These are phyloP conservation scores for Drosophila anomelani DNA, from an alignment of 2,888 invertebrate genomes.

Conservation along the genomic window DNA sequence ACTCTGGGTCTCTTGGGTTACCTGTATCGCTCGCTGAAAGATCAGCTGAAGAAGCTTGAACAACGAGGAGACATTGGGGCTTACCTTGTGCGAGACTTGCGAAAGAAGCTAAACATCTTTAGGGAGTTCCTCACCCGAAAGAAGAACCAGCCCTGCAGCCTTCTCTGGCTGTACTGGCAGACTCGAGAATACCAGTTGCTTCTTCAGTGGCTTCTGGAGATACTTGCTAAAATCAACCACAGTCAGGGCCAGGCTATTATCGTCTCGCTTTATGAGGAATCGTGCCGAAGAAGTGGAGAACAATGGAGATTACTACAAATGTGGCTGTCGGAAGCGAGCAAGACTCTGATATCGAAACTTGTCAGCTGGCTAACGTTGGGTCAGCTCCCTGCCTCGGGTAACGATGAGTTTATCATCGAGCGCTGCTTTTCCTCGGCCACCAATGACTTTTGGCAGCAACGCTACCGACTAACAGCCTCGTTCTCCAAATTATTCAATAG, in stretches of 20 bases:
- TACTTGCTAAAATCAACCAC: neutral
- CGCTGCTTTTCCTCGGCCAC: neutral
- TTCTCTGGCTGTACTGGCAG: constrained; percentile 23
- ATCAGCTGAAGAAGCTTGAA: constrained; percentile 13
- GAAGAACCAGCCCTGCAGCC: neutral
- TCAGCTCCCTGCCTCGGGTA: constrained; percentile 4
- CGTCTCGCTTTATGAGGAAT: constrained; percentile 31
- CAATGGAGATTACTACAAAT: constrained; percentile 19
- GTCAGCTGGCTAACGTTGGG: constrained; percentile 45
- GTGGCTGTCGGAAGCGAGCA: constrained; percentile 37
- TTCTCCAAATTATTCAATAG: constrained; percentile 45
- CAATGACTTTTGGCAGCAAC: constrained; percentile 38
- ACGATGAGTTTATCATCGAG: constrained; percentile 36
- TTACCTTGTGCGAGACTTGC: constrained; percentile 22
- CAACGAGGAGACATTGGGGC: constrained; percentile 32
- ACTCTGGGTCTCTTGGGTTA: constrained; percentile 53
- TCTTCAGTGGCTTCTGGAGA: constrained; percentile 44
- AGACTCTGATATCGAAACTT: constrained; percentile 26
- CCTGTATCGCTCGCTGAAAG: constrained; percentile 41
- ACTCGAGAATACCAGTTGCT: constrained; percentile 15
- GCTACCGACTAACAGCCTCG: constrained; percentile 26
- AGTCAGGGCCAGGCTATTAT: constrained; percentile 24
- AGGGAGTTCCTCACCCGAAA: constrained; percentile 8
- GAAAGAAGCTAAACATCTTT: constrained; percentile 26
- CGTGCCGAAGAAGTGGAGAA: neutral